Conservation (phyloP, 1,140 invertebrate genomes). For the Caerostris extrusa region DNA sequence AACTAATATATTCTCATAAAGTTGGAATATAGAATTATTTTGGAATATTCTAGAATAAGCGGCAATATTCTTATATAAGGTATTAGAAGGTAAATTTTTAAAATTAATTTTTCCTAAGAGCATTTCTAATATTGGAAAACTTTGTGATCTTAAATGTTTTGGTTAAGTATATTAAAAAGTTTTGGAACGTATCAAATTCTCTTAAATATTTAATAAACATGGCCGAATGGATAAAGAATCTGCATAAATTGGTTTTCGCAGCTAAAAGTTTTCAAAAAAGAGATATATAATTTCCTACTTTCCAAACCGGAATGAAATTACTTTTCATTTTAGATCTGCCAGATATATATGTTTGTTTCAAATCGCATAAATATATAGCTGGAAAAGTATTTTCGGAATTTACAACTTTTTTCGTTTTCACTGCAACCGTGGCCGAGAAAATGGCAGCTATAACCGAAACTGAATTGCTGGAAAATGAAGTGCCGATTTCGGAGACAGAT, state of each 20-base stretch:
- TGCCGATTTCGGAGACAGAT: neutral
- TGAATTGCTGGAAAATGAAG: neutral
- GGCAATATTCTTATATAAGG: no score
- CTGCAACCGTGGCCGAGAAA: neutral
- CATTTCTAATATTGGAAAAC: no score
- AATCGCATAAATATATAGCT: neutral
- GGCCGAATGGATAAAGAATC: neutral
- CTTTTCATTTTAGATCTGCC: neutral
- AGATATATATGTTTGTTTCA: neutral
- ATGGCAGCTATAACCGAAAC: neutral
- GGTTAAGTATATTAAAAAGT: no score
- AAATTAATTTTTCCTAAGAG: no score
- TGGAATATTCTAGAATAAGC: no score
- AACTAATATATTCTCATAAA: no score
- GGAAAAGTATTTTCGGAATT: neutral
- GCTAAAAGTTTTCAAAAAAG: neutral
- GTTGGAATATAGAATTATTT: no score
- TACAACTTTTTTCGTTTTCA: neutral
- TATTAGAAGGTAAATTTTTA: no score
- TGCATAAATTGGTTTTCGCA: neutral
- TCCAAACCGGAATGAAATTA: no score
- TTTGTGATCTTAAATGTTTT: no score
- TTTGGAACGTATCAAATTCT: no score
- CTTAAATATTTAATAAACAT: neutral
- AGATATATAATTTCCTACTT: no score